phyloP scores from a whole-genome alignment of 2,888 invertebrate genomes.

The Strigamia maritima region DNA sequence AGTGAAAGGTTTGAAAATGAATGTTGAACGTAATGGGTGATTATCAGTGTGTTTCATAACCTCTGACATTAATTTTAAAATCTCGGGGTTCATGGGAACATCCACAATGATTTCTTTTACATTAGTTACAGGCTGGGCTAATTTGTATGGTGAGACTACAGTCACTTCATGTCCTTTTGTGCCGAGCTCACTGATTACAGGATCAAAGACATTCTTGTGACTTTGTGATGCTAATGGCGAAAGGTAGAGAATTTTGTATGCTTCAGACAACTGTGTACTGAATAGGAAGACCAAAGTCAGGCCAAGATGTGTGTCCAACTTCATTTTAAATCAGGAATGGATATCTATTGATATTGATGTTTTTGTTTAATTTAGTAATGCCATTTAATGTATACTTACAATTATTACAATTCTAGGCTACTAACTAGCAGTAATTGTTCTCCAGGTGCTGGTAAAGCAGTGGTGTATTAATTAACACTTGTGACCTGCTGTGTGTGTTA shows the following conservation, averaged over 20 bases:
- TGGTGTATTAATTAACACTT: no score
- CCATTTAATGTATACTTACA: no score
- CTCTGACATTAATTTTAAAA: neutral
- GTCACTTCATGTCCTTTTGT: neutral
- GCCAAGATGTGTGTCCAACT: neutral
- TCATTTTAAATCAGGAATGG: neutral
- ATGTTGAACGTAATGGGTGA: neutral
- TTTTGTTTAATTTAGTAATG: no score
- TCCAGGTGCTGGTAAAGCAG: no score
- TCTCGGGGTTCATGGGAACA: neutral
- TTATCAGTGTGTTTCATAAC: neutral
- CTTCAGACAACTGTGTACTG: neutral
- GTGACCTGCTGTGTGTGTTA: no score
- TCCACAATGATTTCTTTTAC: neutral
- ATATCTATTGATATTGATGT: neutral
- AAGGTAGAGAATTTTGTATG: neutral
- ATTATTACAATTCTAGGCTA: no score
- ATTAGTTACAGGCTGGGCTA: neutral
- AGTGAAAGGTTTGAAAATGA: neutral
- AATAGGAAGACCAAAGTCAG: neutral
- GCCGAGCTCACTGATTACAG: neutral
- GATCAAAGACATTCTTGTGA: neutral
- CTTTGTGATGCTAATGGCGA: neutral
- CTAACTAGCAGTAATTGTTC: no score
- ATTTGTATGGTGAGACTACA: slow-evolving; percentile 2